Evolutionary conservation across 1,140 invertebrate genomes (phyloP), one percentile per base, ranked within the genome.

Genomic region (Bombus pascuorum): DNA sequence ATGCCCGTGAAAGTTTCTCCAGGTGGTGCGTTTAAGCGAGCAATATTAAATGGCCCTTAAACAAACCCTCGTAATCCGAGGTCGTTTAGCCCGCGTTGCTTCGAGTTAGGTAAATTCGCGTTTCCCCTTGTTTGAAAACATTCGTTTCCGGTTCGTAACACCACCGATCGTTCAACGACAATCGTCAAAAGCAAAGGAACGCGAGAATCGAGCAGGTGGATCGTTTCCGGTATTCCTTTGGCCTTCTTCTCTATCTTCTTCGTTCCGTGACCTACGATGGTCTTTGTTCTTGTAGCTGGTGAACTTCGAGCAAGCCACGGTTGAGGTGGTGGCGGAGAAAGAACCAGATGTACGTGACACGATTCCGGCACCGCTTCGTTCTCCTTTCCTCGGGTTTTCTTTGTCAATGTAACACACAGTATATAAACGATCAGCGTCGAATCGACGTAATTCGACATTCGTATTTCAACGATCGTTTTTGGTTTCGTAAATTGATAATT

Each of bases 261-360:
- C 32, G 34, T 22, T 18, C 47, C 39, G 37, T 44, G 32, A 37
- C 39, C 70, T 42, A 44, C 37, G 70, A 44, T 65, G 28, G 18
- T 59, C 39, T 81, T 44, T 73, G 53, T 73, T 62, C 37, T 32
- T 22, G 32, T n/a, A 6, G 57, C 57, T 47, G 22, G 71, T 62
- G 57, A 82, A 82, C 42, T 34, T 65, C 10, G 53, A 32, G 28
- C 3, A 37, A 25, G 37, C 10, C 22, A 71, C 57, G n/a, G 13
- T 18, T 13, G 37, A 25, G 71, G n/a, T 37, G 65, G 6, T 22
- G 65, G 3, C 28, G 22, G 39, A 57, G 79, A 44, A 42, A 59
- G 53, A 81, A 44, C 28, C 13, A 47, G 22, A 12, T 25, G 37
- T 62, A 81, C 80, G 80, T 73, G 70, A 81, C 68, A 18, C 47